Conservation (phyloP, 2,888 invertebrate genomes). For the Onthophagus sagittarius region DNA sequence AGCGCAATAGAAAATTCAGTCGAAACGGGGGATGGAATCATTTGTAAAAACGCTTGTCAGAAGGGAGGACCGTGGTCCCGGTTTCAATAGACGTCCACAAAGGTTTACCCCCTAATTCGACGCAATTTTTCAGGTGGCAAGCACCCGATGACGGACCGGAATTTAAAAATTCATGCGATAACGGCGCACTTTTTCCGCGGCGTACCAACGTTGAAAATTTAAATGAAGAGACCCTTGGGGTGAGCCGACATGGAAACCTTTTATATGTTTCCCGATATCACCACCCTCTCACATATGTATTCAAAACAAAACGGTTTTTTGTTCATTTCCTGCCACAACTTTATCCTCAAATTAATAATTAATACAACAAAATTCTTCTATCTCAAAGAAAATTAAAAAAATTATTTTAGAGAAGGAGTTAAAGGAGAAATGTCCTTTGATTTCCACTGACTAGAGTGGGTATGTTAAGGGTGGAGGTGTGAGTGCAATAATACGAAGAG, state of each 20-base stretch:
- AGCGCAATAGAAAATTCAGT: conserved; percentile 39
- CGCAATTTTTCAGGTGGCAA: conserved; percentile 24
- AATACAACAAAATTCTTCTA: too few relatives aligned
- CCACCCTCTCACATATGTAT: neutral
- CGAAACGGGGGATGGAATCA: conserved; percentile 42
- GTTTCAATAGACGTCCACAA: conserved; percentile 32
- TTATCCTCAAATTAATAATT: too few relatives aligned
- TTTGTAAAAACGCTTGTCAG: conserved; percentile 48
- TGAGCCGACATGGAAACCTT: conserved; percentile 3
- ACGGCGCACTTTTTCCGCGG: conserved; percentile 1
- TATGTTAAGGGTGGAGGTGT: conserved; percentile 30
- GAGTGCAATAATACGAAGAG: conserved; percentile 40
- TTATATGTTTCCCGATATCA: neutral
- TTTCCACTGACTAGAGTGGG: neutral
- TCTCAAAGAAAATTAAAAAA: too few relatives aligned
- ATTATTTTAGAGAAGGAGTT: neutral
- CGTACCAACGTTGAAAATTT: conserved; percentile 18
- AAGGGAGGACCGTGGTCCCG: conserved; percentile 27
- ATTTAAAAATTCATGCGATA: conserved; percentile 24
- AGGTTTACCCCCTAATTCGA: conserved; percentile 24
- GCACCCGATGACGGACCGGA: conserved; percentile 7
- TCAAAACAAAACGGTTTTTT: neutral
- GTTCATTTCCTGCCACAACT: too few relatives aligned
- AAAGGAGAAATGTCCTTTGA: neutral
- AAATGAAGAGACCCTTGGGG: conserved; percentile 21